Percentiles rank a stretch among this genome's conserved stretches.
Conservation (phyloP, 2,113 vertebrate genomes). For the Vidua macroura region DNA sequence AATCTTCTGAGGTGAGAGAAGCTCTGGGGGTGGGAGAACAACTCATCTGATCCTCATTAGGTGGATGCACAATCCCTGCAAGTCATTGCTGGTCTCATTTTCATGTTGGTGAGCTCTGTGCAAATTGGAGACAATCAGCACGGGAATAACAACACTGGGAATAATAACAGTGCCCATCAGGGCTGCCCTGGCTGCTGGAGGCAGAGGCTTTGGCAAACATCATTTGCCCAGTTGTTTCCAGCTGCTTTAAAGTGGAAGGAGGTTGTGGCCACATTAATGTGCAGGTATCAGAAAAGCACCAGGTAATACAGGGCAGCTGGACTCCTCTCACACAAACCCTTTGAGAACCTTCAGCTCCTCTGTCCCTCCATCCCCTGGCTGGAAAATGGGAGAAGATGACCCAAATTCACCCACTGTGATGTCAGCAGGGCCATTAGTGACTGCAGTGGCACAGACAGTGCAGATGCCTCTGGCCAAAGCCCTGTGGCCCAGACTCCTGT, state of each 20-base stretch:
- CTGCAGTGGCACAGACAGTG: background rate
- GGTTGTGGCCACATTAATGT: background rate
- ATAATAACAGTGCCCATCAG: background rate
- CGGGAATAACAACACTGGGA: background rate
- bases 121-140: background rate
- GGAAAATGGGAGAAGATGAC: background rate
- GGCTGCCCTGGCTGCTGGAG: background rate
- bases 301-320: background rate
- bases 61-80: background rate
- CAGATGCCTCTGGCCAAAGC: background rate
- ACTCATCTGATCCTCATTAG: constrained; percentile 35
- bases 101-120: background rate
- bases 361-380: background rate
- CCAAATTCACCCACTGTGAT: background rate
- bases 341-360: background rate
- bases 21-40: constrained; percentile 16
- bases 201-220: background rate
- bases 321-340: background rate
- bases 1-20: constrained; percentile 29
- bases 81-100: background rate
- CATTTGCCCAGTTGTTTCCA: background rate
- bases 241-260: background rate
- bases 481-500: background rate
- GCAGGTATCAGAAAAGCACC: background rate
- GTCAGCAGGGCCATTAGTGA: background rate